Evolutionary conservation across 2,888 invertebrate species (phyloP), one percentile per base, ranked within the genome.

Genomic region (Stomorhina lunata): DNA sequence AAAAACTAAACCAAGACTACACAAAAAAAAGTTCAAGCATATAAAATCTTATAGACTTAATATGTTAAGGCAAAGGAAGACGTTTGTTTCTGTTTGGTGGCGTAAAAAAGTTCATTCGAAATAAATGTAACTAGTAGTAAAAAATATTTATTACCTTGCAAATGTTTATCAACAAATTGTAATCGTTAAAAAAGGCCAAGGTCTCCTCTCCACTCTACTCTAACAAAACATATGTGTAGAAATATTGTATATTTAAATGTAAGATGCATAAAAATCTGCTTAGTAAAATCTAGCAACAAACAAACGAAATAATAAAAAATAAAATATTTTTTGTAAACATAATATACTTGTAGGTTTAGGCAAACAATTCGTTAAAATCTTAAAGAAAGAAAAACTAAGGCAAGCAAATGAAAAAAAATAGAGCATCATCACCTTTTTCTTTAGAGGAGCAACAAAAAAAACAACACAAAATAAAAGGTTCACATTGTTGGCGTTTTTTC

Each of bases 121-220:
- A 50, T 79, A 75, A 75, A 73, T 82, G 82, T 75, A 69, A 79
- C 75, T 80, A 48, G 75, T 80, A 80, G 79, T 80, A 69, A 76
- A 72, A 84, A 84, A 83, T 84, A 89, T 89, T 89, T 89, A 89
- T 89, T 89, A 87, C 89, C 86, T 86, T 86, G 88, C 88, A 88
- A 89, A 89, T 88, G 87, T 87, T 89, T 89, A 89, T 89, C 89
- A 89, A 89, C 89, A 89, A 89, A 88, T 88, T 89, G 89, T 87
- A 89, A 89, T 89, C 89, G 88, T 80, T 76, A 45, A 71, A 76
- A 83, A 85, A 84, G 85, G 84, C 84, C 85, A 84, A 85, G 85
- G 84, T 84, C 84, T 84, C 68, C 25, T 68, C 29, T 57, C 17
- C 20, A 27, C 55, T 53, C 53, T 45, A 55, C 27, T 65, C 45